Evolutionary conservation across 2,797 vertebrate species (phyloP).

Genomic region (Sardinella longiceps): DNA sequence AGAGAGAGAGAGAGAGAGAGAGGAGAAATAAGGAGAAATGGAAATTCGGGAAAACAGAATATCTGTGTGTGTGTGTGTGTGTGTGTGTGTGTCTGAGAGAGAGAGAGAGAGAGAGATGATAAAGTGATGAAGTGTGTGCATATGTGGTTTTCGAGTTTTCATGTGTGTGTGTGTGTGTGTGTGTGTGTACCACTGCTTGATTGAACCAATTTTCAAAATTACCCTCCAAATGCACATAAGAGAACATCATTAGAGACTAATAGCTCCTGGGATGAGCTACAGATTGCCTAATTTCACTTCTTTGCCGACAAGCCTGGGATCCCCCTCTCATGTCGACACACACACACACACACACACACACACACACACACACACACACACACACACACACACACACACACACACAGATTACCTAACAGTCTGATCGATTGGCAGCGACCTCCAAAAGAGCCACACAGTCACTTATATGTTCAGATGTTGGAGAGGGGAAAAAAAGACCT

Average conservation of each 20-base stretch:
- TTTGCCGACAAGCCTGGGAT: constrained; percentile 36
- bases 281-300: constrained; percentile 48
- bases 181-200: constrained; percentile 39
- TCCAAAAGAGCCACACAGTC: not conserved
- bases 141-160: not conserved
- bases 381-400: not conserved
- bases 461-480: not conserved
- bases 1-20: no score
- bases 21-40: not conserved
- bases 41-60: no score
- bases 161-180: constrained; percentile 28
- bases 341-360: not conserved
- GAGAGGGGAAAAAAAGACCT: no score
- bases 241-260: constrained; percentile 53
- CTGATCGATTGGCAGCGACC: not conserved
- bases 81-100: not conserved
- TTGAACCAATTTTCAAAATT: constrained; percentile 47
- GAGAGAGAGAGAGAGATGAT: no score
- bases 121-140: not conserved
- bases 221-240: constrained; percentile 40
- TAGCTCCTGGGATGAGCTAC: constrained; percentile 47
- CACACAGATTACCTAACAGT: not conserved
- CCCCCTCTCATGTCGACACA: not conserved
- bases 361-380: not conserved
- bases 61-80: constrained; percentile 24